These are phyloP conservation scores for Macroramphosus scolopax DNA, from an alignment of 2,797 vertebrate species.

Conservation along the genomic window DNA sequence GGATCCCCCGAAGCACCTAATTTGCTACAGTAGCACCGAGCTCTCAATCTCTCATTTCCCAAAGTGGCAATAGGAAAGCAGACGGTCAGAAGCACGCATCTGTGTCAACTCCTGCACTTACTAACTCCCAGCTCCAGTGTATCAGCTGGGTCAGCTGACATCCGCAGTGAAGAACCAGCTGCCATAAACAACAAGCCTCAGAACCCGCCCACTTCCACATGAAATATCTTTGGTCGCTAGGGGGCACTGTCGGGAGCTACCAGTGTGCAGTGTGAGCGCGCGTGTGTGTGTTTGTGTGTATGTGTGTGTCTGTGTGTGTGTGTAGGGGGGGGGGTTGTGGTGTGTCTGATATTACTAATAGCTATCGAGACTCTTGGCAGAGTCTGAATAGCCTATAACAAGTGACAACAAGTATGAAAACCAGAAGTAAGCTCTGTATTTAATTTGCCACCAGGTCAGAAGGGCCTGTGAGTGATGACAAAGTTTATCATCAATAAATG, in stretches of 20 bases:
- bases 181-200: constrained; percentile 63
- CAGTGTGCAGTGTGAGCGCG: constrained; percentile 7
- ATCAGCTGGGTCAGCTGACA: constrained; percentile 63
- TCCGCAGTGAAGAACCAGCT: constrained; percentile 67
- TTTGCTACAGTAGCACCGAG: no score
- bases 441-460: constrained; percentile 50
- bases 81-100: no score
- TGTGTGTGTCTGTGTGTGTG: constrained; percentile 14
- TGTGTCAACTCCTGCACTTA: no score
- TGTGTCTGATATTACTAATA: no score
- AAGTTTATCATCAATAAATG: constrained; percentile 62
- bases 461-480: constrained; percentile 68
- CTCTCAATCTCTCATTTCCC: no score
- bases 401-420: constrained; percentile 38
- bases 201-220: constrained; percentile 61
- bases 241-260: constrained; percentile 63
- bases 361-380: constrained; percentile 26
- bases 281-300: constrained; percentile 8
- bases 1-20: no score
- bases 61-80: no score
- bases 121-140: no score
- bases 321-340: background rate
- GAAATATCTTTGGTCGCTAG: constrained; percentile 58
- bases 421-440: constrained; percentile 23
- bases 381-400: constrained; percentile 13